Evolutionary conservation across 2,797 vertebrate species (phyloP).

Genomic region (Antennarius maculatus): DNA sequence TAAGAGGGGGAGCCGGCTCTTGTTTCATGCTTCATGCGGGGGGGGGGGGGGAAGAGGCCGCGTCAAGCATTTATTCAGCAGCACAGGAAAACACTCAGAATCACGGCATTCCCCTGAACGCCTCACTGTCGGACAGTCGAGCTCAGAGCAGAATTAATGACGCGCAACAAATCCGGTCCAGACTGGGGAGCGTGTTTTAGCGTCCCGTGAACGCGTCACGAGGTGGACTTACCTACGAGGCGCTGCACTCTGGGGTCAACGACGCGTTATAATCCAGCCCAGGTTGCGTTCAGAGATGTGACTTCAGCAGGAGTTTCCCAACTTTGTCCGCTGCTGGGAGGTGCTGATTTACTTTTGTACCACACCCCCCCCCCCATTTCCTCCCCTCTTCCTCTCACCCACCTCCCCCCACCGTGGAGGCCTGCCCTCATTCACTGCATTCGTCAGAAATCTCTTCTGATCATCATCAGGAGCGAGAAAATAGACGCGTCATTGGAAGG

Average conservation of each 20-base stretch:
- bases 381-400: no score
- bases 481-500: no score
- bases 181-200: no score
- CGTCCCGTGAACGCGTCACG: not conserved
- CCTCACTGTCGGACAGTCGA: not conserved
- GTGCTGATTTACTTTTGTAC: slow-evolving; percentile 44
- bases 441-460: not conserved
- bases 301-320: slow-evolving; percentile 55
- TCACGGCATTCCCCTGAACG: slow-evolving; percentile 33
- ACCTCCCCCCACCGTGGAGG: no score
- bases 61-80: slow-evolving; percentile 66
- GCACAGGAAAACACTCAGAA: slow-evolving; percentile 26
- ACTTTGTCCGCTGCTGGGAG: slow-evolving; percentile 69
- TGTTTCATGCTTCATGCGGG: slow-evolving; percentile 73
- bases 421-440: no score
- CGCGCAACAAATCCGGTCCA: not conserved
- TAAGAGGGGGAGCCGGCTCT: slow-evolving; percentile 65
- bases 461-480: not conserved
- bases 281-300: slow-evolving; percentile 35
- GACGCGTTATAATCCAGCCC: slow-evolving; percentile 62
- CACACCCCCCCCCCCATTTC: slow-evolving; percentile 49
- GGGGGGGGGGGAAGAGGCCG: slow-evolving; percentile 59
- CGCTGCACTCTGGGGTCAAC: not conserved
- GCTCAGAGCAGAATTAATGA: not conserved
- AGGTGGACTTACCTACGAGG: slow-evolving; percentile 54